A percentile compares a stretch with the other conserved stretches of the same genome.
Evolutionary conservation across 2,888 invertebrate genomes (phyloP).

Genomic region (Drosophila testacea): DNA sequence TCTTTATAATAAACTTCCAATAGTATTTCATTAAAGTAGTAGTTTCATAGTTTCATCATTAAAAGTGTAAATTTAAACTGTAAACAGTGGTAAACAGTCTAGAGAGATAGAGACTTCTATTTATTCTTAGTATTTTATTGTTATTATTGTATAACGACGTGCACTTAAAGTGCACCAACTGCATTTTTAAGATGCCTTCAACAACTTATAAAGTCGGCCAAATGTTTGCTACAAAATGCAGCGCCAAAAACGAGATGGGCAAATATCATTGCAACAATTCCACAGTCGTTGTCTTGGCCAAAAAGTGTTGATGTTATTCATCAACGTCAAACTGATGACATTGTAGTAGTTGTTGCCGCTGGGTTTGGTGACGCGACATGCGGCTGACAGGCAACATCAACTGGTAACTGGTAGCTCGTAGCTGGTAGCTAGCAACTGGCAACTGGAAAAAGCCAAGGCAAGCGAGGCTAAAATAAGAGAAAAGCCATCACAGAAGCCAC

Average conservation of each 20-base stretch:
- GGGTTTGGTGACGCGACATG: constrained; percentile 40
- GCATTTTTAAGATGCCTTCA: constrained; percentile 21
- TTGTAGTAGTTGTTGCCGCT: constrained; percentile 33
- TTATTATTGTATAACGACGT: neutral
- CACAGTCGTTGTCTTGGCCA: constrained; percentile 36
- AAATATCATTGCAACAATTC: constrained; percentile 24
- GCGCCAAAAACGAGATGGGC: neutral
- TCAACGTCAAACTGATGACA: constrained; percentile 62
- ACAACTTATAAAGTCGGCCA: constrained; percentile 24
- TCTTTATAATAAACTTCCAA: too few relatives aligned
- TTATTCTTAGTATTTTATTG: too few relatives aligned
- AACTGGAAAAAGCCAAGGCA: constrained; percentile 27
- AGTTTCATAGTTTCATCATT: too few relatives aligned
- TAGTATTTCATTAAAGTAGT: too few relatives aligned
- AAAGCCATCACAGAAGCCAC: constrained; percentile 37
- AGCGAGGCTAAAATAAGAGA: constrained; percentile 3
- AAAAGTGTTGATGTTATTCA: constrained; percentile 68
- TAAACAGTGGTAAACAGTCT: too few relatives aligned
- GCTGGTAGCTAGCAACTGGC: constrained; percentile 4
- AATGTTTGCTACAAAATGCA: constrained; percentile 25
- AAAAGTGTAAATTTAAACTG: too few relatives aligned
- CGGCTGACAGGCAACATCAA: constrained; percentile 54
- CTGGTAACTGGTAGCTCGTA: constrained; percentile 38
- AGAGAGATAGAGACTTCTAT: too few relatives aligned
- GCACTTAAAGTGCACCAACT: constrained; percentile 12